These are phyloP conservation scores for Chromoteleia sp. DNA, from an alignment of 2,888 invertebrate species.

Conservation along the genomic window DNA sequence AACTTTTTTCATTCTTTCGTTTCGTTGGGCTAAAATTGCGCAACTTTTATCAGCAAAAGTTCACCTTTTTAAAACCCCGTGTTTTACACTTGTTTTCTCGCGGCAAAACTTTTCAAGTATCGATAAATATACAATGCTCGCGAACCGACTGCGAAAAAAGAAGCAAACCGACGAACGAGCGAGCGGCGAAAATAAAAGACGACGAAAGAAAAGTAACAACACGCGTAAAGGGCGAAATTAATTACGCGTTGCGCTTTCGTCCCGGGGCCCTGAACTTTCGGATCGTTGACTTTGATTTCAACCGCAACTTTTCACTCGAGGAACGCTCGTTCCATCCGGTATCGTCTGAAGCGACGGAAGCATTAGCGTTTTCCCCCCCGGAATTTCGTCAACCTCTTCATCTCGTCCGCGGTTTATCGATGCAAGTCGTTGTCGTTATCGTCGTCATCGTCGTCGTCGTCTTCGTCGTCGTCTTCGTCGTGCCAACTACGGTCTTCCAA, in stretches of 20 bases:
- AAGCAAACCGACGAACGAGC: conserved; percentile 1
- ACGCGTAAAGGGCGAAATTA: no score
- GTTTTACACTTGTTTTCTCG: conserved; percentile 64
- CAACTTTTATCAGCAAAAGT: conserved; percentile 67
- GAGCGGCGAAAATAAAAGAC: background rate
- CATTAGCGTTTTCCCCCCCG: conserved; percentile 4
- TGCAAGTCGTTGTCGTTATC: no score
- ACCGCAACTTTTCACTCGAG: background rate
- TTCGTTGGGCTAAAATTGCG: conserved; percentile 54
- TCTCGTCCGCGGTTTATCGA: background rate
- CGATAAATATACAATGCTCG: conserved; percentile 61
- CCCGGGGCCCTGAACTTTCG: no score
- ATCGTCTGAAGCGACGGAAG: conserved; percentile 11
- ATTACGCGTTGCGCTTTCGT: no score
- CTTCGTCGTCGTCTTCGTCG: no score
- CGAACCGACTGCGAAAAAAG: no score
- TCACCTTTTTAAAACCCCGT: conserved; percentile 55
- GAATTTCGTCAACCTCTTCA: conserved; percentile 22
- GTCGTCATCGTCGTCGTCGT: no score
- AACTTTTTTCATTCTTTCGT: conserved; percentile 50
- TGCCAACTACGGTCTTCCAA: no score
- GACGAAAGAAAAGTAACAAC: background rate
- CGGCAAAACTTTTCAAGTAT: conserved; percentile 60
- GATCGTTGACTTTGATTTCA: conserved; percentile 23
- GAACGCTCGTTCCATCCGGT: no score